These are phyloP conservation scores for Synaphobranchus kaupii DNA, from an alignment of 2,797 vertebrate species.

Conservation along the genomic window DNA sequence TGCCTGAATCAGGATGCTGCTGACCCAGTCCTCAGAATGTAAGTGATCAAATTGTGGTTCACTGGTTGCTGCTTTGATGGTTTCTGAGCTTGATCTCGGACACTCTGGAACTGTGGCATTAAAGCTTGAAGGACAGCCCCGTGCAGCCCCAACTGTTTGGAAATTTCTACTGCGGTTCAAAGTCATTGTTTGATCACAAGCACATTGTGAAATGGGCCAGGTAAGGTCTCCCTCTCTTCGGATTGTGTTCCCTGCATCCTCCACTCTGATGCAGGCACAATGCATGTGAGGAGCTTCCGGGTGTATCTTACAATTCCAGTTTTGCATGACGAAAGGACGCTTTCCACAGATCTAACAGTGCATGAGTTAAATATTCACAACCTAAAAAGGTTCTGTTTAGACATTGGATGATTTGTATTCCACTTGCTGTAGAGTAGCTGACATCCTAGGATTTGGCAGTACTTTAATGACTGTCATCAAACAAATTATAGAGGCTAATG, in stretches of 20 bases:
- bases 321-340: background rate
- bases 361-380: background rate
- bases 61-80: background rate
- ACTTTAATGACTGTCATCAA: constrained; percentile 9
- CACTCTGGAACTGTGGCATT: background rate
- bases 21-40: background rate
- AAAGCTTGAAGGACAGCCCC: background rate
- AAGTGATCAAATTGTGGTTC: background rate
- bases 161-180: background rate
- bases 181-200: background rate
- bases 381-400: background rate
- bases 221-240: background rate
- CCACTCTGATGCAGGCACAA: background rate
- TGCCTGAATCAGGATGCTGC: constrained; percentile 5
- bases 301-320: constrained; percentile 21
- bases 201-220: background rate
- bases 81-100: background rate
- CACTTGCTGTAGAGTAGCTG: background rate
- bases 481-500: constrained; percentile 5
- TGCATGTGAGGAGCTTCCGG: background rate
- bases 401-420: background rate
- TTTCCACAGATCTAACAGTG: background rate
- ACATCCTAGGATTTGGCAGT: background rate
- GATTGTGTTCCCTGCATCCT: background rate
- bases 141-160: background rate